A percentile compares a stretch with the other conserved stretches of the same genome.
Evolutionary conservation across 1,140 invertebrate genomes (phyloP).

Genomic region (Drosophila neocordata): DNA sequence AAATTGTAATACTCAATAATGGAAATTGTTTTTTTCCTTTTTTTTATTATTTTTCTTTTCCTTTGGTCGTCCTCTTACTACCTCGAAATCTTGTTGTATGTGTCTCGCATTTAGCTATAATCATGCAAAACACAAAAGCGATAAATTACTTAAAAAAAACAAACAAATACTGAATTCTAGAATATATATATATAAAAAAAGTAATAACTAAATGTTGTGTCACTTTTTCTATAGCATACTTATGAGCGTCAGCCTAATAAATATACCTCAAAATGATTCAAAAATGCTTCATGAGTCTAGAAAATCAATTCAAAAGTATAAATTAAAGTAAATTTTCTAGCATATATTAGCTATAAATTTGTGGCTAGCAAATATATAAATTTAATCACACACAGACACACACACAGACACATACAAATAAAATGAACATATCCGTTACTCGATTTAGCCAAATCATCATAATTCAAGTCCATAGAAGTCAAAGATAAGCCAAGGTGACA

Average conservation of each 20-base stretch:
- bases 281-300: constrained; percentile 53
- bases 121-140: constrained; percentile 27
- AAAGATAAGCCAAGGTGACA: constrained; percentile 49
- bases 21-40: constrained; percentile 45
- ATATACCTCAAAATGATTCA: constrained; percentile 49
- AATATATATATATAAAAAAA: constrained; percentile 48
- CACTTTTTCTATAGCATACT: constrained; percentile 67
- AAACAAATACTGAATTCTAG: not conserved
- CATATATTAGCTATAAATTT: constrained; percentile 62
- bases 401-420: constrained; percentile 19
- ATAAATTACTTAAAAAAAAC: constrained; percentile 29
- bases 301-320: constrained; percentile 36
- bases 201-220: constrained; percentile 71
- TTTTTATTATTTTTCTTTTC: constrained; percentile 22
- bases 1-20: not conserved
- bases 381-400: constrained; percentile 24
- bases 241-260: constrained; percentile 40
- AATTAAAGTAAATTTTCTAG: constrained; percentile 56
- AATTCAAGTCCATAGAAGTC: constrained; percentile 52
- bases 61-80: constrained; percentile 36
- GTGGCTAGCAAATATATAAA: constrained; percentile 43
- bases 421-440: constrained; percentile 40
- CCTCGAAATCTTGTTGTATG: constrained; percentile 76
- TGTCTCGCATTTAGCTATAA: constrained; percentile 68
- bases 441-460: constrained; percentile 61